phyloP scores from a whole-genome alignment of 2,888 invertebrate species.

The Thumatha senex region DNA sequence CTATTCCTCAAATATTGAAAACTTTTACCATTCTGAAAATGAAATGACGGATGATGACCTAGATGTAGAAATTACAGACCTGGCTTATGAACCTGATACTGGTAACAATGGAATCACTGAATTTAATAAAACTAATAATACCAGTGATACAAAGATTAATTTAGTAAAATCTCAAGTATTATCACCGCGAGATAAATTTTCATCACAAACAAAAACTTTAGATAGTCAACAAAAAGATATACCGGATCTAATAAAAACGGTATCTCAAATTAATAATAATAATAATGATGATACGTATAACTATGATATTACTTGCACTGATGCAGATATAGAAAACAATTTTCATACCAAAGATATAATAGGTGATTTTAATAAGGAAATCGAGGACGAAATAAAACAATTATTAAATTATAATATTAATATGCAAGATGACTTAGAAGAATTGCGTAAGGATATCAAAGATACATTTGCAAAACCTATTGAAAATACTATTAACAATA shows the following conservation, averaged over 20 bases:
- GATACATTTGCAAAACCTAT: constrained; percentile 77
- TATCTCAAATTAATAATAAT: constrained; percentile 63
- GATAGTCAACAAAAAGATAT: constrained; percentile 61
- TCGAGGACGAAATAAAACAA: constrained; percentile 83
- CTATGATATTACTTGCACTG: constrained; percentile 60
- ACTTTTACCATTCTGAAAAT: constrained; percentile 78
- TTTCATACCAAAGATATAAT: constrained; percentile 78
- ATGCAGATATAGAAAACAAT: constrained; percentile 76
- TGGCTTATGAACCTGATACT: constrained; percentile 51
- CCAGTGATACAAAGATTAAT: constrained; percentile 57
- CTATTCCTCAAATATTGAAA: constrained; percentile 75
- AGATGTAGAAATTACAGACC: constrained; percentile 68
- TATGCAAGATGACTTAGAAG: constrained; percentile 75
- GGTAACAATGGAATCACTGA: constrained; percentile 47
- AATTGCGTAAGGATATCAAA: constrained; percentile 76
- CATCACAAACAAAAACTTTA: constrained; percentile 37
- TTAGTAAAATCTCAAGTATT: constrained; percentile 37
- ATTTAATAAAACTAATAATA: constrained; percentile 65
- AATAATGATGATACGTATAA: constrained; percentile 52
- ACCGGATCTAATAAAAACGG: constrained; percentile 73
- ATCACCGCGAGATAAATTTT: constrained; percentile 33
- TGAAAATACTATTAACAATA: constrained; percentile 78
- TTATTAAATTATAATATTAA: constrained; percentile 75
- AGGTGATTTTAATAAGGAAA: constrained; percentile 84
- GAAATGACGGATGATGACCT: constrained; percentile 80